These are phyloP conservation scores for Eremobia ochroleuca DNA, from an alignment of 2,888 invertebrate genomes.

Conservation along the genomic window DNA sequence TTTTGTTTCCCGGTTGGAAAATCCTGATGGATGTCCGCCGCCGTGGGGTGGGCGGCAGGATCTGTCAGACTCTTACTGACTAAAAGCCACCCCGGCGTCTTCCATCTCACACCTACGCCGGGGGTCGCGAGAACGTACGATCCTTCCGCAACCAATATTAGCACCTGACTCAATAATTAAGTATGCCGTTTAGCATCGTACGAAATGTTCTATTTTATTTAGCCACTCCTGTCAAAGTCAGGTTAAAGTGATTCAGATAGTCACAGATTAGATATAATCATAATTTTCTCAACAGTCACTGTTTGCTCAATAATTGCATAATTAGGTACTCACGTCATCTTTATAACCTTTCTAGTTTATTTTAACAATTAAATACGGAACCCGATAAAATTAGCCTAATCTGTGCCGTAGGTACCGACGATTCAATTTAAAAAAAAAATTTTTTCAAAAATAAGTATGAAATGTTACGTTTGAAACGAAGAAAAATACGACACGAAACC, in stretches of 20 bases:
- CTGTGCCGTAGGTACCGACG: not conserved
- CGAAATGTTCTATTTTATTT: not conserved
- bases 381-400: not conserved
- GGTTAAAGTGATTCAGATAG: not conserved
- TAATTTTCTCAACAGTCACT: not conserved
- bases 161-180: not conserved
- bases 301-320: not conserved
- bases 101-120: too few relatives aligned
- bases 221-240: not conserved
- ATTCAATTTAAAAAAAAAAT: conserved; percentile 3
- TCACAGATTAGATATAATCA: not conserved
- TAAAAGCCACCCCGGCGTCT: too few relatives aligned
- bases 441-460: conserved; percentile 36
- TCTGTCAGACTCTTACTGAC: too few relatives aligned
- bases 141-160: not conserved
- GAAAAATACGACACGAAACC: conserved; percentile 81
- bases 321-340: too few relatives aligned
- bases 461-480: conserved; percentile 68
- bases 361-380: not conserved
- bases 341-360: not conserved
- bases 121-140: too few relatives aligned
- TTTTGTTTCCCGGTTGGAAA: too few relatives aligned
- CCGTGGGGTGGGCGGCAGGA: too few relatives aligned
- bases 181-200: not conserved
- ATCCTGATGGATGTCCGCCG: too few relatives aligned